Base-by-base conservation (phyloP, 92 coral and sea anemone genomes). In the Phenganax marumi region DNA sequence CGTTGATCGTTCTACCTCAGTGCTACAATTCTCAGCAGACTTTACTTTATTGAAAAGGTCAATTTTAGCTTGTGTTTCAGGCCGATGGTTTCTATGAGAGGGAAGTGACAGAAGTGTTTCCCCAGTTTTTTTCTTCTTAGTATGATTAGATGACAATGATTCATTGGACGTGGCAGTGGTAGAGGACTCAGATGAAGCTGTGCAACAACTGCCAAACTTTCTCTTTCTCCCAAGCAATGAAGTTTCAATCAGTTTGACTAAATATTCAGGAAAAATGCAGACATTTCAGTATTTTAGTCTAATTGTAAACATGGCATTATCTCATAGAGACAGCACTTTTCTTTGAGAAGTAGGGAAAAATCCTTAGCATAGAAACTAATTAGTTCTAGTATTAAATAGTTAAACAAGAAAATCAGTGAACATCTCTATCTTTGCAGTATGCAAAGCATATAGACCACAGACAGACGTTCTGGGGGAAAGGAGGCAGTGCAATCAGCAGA, bases 211-310 rank as follows among this genome's bases (percentile, higher is more conserved):
- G 33, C 79, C 52, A 19, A 81, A 75, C 54, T 48, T 75, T 52
- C 77, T 84, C 81, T 75, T 84, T 33, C 77, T 84, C 68, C 87
- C 87, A 64, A 84, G 83, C 83, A 84, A 64, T 47, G 87, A 50
- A 64, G 87, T 84, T 25, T 84, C 87, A 84, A 75, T 76, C 76
- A 75, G 83, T 84, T 84, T 84, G 83, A 76, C 87, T 76, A 81
- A 84, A 75, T 70, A 56, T 56, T 4, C 62, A 56, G 62, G 62
- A 21, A 56, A 56, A 21, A 9, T 56, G 62, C 13, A 56, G 62
- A 17, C 62, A 56, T 56, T 56, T 56, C n/a, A 56, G 62, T 56
- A 56, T 16, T 17, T 56, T 56, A 56, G 62, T 56, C 62, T 56
- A 56, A 56, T 56, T 56, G 62, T 56, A 56, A 56, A 56, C 62